phyloP scores from a whole-genome alignment of 1,140 invertebrate genomes.

The Bathynomus jamesi region DNA sequence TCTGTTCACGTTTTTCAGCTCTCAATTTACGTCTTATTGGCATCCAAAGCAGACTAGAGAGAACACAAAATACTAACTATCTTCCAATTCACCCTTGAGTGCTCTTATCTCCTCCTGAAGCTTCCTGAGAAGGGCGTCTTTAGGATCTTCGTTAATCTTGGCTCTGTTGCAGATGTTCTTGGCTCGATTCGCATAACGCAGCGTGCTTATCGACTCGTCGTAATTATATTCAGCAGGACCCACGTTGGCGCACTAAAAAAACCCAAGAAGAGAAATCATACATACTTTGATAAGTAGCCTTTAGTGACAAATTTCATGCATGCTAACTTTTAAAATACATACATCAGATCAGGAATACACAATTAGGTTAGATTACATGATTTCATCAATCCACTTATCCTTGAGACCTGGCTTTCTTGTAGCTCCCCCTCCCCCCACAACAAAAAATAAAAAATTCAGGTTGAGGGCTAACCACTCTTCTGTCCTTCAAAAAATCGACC shows the following conservation, averaged over 20 bases:
- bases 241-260: slow-evolving; percentile 72
- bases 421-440: too few relatives aligned
- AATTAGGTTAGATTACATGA: neutral
- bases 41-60: neutral
- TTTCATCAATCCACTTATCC: too few relatives aligned
- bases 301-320: slow-evolving; percentile 5
- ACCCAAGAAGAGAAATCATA: slow-evolving; percentile 28
- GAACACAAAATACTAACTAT: slow-evolving; percentile 30
- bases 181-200: slow-evolving; percentile 92
- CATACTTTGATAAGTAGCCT: neutral
- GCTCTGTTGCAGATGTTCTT: slow-evolving; percentile 97
- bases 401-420: too few relatives aligned
- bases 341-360: neutral
- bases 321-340: neutral
- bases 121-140: slow-evolving; percentile 87
- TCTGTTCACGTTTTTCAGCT: too few relatives aligned
- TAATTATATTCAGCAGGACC: slow-evolving; percentile 94
- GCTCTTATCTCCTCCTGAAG: slow-evolving; percentile 96
- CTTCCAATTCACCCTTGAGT: slow-evolving; percentile 68
- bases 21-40: neutral
- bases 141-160: slow-evolving; percentile 94
- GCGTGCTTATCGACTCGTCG: slow-evolving; percentile 93
- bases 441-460: too few relatives aligned
- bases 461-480: too few relatives aligned
- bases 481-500: too few relatives aligned